These are phyloP conservation scores for Gulo gulo DNA, from an alignment of 2,113 vertebrate genomes.

Conservation along the genomic window DNA sequence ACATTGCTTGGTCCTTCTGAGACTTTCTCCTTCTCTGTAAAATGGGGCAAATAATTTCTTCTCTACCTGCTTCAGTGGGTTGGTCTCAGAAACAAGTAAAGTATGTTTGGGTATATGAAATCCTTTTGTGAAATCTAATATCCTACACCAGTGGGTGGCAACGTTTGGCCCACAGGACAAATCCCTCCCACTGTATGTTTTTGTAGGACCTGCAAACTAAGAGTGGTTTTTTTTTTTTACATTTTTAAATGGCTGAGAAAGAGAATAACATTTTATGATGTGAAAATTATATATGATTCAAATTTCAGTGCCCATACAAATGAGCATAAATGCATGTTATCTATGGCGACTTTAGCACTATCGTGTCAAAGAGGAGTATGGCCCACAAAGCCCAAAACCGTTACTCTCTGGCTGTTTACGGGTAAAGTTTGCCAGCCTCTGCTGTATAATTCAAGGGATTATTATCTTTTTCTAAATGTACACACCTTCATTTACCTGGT, in stretches of 20 bases:
- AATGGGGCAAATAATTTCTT: not conserved
- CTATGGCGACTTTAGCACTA: not conserved
- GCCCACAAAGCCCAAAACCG: not conserved
- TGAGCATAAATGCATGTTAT: not conserved
- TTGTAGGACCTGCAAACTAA: not conserved
- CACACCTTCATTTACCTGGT: not conserved
- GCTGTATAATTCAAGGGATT: not conserved
- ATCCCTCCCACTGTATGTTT: not conserved
- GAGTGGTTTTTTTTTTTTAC: not conserved
- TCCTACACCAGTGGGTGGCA: not conserved
- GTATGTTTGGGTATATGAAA: not conserved
- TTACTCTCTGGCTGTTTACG: not conserved
- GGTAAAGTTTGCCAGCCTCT: not conserved
- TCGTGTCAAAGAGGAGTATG: not conserved
- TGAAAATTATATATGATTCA: not conserved
- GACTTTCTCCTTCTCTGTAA: not conserved
- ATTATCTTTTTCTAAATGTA: not conserved
- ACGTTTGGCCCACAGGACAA: not conserved
- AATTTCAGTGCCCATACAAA: not conserved
- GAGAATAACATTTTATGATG: not conserved
- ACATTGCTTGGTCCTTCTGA: not conserved
- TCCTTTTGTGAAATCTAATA: not conserved
- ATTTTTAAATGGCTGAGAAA: not conserved
- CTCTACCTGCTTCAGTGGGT: not conserved
- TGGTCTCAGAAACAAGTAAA: not conserved